These are phyloP conservation scores for Vanessa atalanta DNA, from an alignment of 1,140 invertebrate species.

Conservation along the genomic window DNA sequence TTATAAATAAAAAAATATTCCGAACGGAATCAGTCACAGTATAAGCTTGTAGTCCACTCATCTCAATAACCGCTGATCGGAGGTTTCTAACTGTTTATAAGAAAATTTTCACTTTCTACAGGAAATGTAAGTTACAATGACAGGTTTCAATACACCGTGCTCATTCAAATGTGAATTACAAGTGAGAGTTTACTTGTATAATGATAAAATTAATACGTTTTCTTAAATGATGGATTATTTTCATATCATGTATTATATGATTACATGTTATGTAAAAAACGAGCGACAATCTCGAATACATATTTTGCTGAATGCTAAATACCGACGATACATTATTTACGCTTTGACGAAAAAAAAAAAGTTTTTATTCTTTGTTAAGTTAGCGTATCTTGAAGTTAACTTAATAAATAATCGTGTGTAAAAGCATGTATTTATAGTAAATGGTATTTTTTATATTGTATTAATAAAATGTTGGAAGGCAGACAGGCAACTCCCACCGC, in stretches of 20 bases:
- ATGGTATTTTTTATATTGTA: neutral
- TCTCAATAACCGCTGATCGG: neutral
- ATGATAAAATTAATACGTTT: neutral
- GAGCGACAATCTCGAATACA: no score
- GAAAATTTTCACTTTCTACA: slow-evolving; percentile 56
- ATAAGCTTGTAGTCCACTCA: neutral
- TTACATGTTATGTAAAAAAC: no score
- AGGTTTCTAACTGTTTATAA: slow-evolving; percentile 24
- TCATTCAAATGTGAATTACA: slow-evolving; percentile 27
- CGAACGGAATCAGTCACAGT: neutral
- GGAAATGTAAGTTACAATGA: slow-evolving; percentile 48
- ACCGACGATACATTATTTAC: no score
- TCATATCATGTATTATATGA: no score
- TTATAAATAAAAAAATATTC: neutral
- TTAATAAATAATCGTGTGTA: no score
- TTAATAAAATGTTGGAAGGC: no score
- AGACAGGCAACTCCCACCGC: no score
- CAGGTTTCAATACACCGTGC: slow-evolving; percentile 38
- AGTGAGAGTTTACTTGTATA: slow-evolving; percentile 2
- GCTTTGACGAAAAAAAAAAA: no score
- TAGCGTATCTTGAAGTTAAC: no score
- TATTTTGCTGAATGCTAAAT: no score
- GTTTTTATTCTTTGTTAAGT: no score
- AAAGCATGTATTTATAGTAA: neutral
- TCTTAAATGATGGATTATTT: no score